phyloP scores from a whole-genome alignment of 2,888 invertebrate genomes.

The Argyra leucocephala region DNA sequence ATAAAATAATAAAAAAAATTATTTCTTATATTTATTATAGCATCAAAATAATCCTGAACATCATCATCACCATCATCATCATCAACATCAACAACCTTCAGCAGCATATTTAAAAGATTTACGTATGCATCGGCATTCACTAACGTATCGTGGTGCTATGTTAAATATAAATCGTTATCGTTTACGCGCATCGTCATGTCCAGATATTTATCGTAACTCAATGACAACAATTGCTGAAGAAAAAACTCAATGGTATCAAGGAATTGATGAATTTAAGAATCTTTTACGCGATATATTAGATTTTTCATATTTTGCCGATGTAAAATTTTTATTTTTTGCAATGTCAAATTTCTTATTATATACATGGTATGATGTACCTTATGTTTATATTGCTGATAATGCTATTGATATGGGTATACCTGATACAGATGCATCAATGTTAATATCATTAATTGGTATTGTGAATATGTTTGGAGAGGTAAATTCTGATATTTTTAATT shows the following conservation, averaged over 20 bases:
- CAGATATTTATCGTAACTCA: slow-evolving; percentile 78
- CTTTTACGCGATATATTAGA: slow-evolving; percentile 68
- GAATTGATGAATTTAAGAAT: slow-evolving; percentile 68
- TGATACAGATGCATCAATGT: slow-evolving; percentile 64
- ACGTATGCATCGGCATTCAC: slow-evolving; percentile 63
- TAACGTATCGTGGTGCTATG: slow-evolving; percentile 79
- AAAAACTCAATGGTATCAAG: slow-evolving; percentile 59
- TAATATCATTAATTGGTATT: slow-evolving; percentile 79
- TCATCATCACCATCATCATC: background rate
- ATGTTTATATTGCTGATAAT: slow-evolving; percentile 79
- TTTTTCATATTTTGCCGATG: slow-evolving; percentile 68
- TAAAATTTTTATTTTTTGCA: slow-evolving; percentile 66
- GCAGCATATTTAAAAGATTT: slow-evolving; percentile 61
- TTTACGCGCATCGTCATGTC: slow-evolving; percentile 76
- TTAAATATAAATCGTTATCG: slow-evolving; percentile 71
- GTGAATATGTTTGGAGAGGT: slow-evolving; percentile 84
- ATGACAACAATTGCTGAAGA: slow-evolving; percentile 79
- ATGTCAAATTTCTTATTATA: slow-evolving; percentile 83
- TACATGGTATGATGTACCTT: slow-evolving; percentile 88
- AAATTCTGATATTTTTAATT: slow-evolving; percentile 33
- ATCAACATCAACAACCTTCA: slow-evolving; percentile 20
- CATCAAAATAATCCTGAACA: background rate
- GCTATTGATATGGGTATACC: slow-evolving; percentile 62
- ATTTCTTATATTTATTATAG: no score
- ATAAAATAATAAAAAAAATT: no score